Evolutionary conservation across 2,888 invertebrate genomes (phyloP), one percentile per base, ranked within the genome.

Genomic region (Cactoblastis cactorum): DNA sequence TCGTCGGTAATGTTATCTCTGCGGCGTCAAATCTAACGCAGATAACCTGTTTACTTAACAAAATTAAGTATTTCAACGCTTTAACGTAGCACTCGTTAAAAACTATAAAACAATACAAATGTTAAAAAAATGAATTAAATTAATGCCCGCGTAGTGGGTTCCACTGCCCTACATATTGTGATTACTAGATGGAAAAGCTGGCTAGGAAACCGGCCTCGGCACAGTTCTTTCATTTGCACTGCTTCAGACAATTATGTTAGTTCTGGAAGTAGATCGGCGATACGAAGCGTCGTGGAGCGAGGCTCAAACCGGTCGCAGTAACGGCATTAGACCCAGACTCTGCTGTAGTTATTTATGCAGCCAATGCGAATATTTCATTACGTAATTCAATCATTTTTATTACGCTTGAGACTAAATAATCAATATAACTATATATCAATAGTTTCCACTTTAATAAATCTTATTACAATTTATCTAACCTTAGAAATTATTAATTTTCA

Each of bases 231-330:
- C 69, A 57, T 67, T 63, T 35, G 67, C 69, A 72, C 73, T 73
- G 71, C 72, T 82, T 71, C 58, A 71, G 73, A 77, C 77, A 79
- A 80, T 80, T 81, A 77, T 59, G 54, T 63, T 55, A 58, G 61
- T 53, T 56, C 62, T 61, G 56, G 67, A 62, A 72, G 68, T 68
- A 74, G 75, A 79, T 78, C 71, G 56, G 53, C 57, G 74, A 77
- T 81, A 80, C 77, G 77, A 80, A 79, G 65, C 24, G 37, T 61
- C 70, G 71, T n/a, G 71, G 73, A 74, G 71, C 65, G 64, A 64
- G 64, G 60, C 64, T 56, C 53, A 54, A 71, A 77, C 76, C 76
- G 73, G 78, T 80, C 71, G 59, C 47, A 45, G 55, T 68, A 72
- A 73, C 71, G 69, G 68, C 61, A 58, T 46, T 34, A 19, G 45